Conservation (phyloP, 2,797 vertebrate species). For the Aulostomus chinensis region DNA sequence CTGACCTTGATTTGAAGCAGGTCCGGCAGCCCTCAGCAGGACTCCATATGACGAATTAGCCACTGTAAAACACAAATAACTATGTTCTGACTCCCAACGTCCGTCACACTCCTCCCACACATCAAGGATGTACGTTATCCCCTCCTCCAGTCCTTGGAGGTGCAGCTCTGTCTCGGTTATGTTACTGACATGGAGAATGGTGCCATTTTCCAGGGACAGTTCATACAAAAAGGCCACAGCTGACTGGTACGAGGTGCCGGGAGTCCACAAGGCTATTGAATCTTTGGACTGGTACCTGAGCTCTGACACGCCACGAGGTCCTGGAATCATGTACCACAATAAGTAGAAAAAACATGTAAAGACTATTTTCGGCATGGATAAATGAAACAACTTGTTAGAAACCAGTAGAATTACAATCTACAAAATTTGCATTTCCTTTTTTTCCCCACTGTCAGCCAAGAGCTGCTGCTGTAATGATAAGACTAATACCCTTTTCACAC, state of each 20-base stretch:
- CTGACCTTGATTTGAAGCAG: slow-evolving; percentile 18
- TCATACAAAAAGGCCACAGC: slow-evolving; percentile 49
- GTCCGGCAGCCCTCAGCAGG: slow-evolving; percentile 4
- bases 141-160: slow-evolving; percentile 43
- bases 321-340: slow-evolving; percentile 36
- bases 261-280: slow-evolving; percentile 58
- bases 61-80: slow-evolving; percentile 39
- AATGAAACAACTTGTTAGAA: too few species aligned
- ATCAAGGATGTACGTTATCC: slow-evolving; percentile 53
- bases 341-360: not conserved
- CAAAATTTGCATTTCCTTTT: too few species aligned
- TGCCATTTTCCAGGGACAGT: slow-evolving; percentile 51
- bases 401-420: too few species aligned
- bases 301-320: slow-evolving; percentile 50
- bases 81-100: slow-evolving; percentile 26
- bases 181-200: slow-evolving; percentile 21
- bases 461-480: too few species aligned
- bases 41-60: not conserved
- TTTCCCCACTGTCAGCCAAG: too few species aligned
- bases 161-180: slow-evolving; percentile 26
- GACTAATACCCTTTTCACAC: too few species aligned
- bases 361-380: too few species aligned
- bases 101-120: slow-evolving; percentile 69
- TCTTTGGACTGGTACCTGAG: slow-evolving; percentile 55
- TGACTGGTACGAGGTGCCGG: not conserved